phyloP scores from a whole-genome alignment of 2,888 invertebrate species.

The Lordiphosa andalusiaca region DNA sequence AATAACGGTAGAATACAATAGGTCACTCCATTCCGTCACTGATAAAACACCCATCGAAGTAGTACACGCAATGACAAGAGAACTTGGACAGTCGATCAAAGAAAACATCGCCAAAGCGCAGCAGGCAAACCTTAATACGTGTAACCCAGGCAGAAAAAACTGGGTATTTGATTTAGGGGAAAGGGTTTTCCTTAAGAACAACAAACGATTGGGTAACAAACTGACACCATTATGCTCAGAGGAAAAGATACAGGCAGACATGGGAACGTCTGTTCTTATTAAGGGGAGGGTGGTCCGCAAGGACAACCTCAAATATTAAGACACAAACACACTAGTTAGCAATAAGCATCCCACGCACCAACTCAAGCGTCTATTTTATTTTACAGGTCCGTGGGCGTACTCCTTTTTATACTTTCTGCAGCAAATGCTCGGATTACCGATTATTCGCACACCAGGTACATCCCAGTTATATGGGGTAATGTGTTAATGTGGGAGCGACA shows the following conservation, averaged over 20 bases:
- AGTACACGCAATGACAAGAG: neutral
- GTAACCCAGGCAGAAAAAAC: conserved; percentile 2
- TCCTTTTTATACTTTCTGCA: no score
- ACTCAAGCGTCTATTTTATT: no score
- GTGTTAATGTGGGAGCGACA: no score
- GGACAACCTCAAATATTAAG: neutral
- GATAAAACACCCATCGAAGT: no score
- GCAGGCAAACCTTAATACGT: neutral
- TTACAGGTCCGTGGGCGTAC: no score
- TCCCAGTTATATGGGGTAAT: no score
- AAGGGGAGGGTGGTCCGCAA: conserved; percentile 1
- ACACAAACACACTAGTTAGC: no score
- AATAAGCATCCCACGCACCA: no score
- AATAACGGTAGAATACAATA: conserved; percentile 12
- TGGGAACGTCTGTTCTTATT: conserved; percentile 1
- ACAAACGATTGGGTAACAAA: conserved; percentile 13
- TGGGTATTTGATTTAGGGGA: conserved; percentile 14
- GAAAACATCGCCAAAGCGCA: conserved; percentile 4
- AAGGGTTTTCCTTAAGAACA: conserved; percentile 7
- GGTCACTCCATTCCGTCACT: no score
- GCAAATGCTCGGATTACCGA: no score
- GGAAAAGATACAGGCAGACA: neutral
- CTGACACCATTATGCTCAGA: conserved; percentile 4
- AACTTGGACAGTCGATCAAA: neutral
- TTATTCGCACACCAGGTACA: no score